Evolutionary conservation across 64 coral and sea anemone genomes (phyloP), one percentile per base, ranked within the genome.

Genomic region (Actinia tenebrosa): DNA sequence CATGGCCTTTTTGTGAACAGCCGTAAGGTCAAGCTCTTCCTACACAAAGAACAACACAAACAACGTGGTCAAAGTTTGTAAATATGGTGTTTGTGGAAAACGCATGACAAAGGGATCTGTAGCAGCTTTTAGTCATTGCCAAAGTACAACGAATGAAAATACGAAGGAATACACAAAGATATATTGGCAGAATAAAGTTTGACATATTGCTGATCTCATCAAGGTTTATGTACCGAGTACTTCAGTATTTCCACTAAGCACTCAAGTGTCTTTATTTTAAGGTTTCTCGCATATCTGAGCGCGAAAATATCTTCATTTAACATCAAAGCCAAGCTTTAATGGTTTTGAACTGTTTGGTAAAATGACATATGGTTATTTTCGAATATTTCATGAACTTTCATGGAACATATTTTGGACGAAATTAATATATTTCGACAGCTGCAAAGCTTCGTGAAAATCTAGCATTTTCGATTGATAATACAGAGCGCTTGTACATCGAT

Each of bases 1-100:
- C 97, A 99, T 99, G 10, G 93, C 93, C 83, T 99, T 93, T 47
- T 93, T 99, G 26, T 99, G 93, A 9, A 95, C 83, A 54, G 90
- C 90, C 16, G 97, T 99, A 18, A 99, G 93, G 86, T 99, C 97
- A 87, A 99, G 97, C 47, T 99, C 97, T 91, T 99, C 97, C 97
- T 99, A 81, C 52, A 92, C 89, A 75, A 75, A 75, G 69, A 42
- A 75, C 63, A 66, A 66, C 63, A 66, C 5, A 66, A 4, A 66
- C 69, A 75, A 75, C 69, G 69, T 75, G 69, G n/a, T 43, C 69
- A 30, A 8, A 75, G 10, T 42, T 75, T 75, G 69, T 75, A 75
- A 75, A 75, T 75, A 75, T 15, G 13, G 1, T 30, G 9, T 75
- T 75, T 11, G 11, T 11, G 27, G 10, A 75, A 75, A 11, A 75